Evolutionary conservation across 2,113 vertebrate genomes (phyloP), one percentile per base, ranked within the genome.

Genomic region (Cromileptes altivelis): DNA sequence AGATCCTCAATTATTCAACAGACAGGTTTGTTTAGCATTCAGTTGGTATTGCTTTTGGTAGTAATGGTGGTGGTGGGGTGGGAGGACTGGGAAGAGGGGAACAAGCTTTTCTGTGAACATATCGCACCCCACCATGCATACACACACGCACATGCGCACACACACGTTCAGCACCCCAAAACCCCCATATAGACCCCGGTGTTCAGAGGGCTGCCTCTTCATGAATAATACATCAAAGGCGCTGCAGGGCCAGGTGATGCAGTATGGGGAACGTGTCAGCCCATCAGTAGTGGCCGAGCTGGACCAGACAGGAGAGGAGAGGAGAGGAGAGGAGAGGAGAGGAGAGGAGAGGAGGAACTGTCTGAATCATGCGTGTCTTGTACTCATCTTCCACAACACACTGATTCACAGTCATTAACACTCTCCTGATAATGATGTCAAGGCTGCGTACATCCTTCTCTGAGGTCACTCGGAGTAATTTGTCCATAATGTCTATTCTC

Each of bases 1-100:
- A 93, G 90, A 85, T 80, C 71, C 87, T 94, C 92, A 94, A 95
- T 95, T 94, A 95, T 95, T 95, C 94, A 95, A 85, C 91, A 94
- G 91, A 88, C 91, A 92, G 93, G 91, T 93, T 95, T 95, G 94
- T 95, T 95, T 94, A 94, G 93, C 90, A 95, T 95, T 94, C 93
- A 94, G 88, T 81, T 84, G 88, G 88, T 92, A 92, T 87, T 93
- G 92, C 90, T 91, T 89, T 92, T 92, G 91, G 81, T 93, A 76
- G 89, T 83, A 85, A 80, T 82, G 75, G 75, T 85, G 78, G 71
- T 78, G 79, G 78, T 86, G 84, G 25, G 63, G 53, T 78, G 65
- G 75, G 86, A 74, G 70, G 87, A 88, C 72, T 82, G 88, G 88
- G 85, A 85, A 80, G 81, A 86, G 52, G 80, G 78, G 78, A 89